Percentiles rank a stretch among this genome's conserved stretches.
Evolutionary conservation across 2,888 invertebrate genomes (phyloP).

Genomic region (Lomographa bimaculata): DNA sequence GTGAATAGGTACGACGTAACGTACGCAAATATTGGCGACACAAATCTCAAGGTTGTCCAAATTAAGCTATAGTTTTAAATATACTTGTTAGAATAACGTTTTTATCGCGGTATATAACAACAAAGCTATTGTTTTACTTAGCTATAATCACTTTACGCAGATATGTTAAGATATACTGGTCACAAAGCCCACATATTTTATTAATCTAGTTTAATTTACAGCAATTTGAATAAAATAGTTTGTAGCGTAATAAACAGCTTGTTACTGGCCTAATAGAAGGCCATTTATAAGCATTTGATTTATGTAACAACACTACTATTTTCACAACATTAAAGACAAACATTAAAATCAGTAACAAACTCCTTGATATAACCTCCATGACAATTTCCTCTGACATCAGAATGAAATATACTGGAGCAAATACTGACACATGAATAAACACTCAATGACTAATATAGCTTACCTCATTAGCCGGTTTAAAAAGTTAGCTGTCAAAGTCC

Average conservation of each 20-base stretch:
- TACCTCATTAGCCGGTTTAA: slow-evolving; percentile 54
- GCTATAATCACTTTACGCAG: too few relatives aligned
- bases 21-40: slow-evolving; percentile 65
- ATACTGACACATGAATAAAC: slow-evolving; percentile 9
- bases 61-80: slow-evolving; percentile 46
- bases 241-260: too few relatives aligned
- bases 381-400: slow-evolving; percentile 24
- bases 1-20: too few relatives aligned
- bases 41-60: slow-evolving; percentile 56
- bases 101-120: too few relatives aligned
- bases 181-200: too few relatives aligned
- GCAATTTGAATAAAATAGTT: too few relatives aligned
- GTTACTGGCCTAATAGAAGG: too few relatives aligned
- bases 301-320: too few relatives aligned
- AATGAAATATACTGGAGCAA: slow-evolving; percentile 27
- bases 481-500: slow-evolving; percentile 50
- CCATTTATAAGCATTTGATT: too few relatives aligned
- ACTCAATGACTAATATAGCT: slow-evolving; percentile 18
- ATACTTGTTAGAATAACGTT: slow-evolving; percentile 11
- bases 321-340: slow-evolving; percentile 10
- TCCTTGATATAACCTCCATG: slow-evolving; percentile 31
- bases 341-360: slow-evolving; percentile 23
- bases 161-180: too few relatives aligned
- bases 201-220: too few relatives aligned
- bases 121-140: too few relatives aligned